phyloP scores from a whole-genome alignment of 2,888 invertebrate genomes.

The Cantharis flavilabris region DNA sequence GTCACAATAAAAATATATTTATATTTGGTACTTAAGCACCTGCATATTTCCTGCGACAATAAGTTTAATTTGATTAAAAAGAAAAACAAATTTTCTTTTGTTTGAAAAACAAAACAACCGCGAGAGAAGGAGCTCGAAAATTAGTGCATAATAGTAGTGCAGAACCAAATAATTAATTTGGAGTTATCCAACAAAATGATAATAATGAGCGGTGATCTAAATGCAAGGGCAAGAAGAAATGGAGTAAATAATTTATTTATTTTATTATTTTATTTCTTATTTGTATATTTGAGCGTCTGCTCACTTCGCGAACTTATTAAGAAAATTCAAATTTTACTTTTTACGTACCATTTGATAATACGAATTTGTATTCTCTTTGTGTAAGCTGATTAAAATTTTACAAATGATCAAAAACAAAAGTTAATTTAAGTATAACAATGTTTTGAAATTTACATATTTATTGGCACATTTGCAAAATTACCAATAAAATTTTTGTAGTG shows the following conservation, averaged over 20 bases:
- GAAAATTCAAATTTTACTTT: neutral
- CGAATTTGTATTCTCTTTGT: neutral
- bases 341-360: neutral
- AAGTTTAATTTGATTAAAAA: neutral
- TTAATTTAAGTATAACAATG: neutral
- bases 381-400: neutral
- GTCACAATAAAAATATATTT: constrained; percentile 33
- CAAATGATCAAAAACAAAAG: neutral
- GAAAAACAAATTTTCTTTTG: neutral
- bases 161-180: neutral
- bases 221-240: neutral
- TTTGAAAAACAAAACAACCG: neutral
- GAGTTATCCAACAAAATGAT: neutral
- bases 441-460: neutral
- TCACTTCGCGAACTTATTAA: neutral
- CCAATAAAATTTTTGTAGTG: neutral
- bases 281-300: neutral
- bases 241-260: neutral
- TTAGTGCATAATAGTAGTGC: neutral
- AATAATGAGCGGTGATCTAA: neutral
- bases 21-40: neutral
- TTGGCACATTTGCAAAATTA: neutral
- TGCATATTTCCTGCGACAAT: neutral
- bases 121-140: neutral
- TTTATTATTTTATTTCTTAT: neutral